Conservation (phyloP, 2,888 invertebrate genomes). For the Uropetala carovei region DNA sequence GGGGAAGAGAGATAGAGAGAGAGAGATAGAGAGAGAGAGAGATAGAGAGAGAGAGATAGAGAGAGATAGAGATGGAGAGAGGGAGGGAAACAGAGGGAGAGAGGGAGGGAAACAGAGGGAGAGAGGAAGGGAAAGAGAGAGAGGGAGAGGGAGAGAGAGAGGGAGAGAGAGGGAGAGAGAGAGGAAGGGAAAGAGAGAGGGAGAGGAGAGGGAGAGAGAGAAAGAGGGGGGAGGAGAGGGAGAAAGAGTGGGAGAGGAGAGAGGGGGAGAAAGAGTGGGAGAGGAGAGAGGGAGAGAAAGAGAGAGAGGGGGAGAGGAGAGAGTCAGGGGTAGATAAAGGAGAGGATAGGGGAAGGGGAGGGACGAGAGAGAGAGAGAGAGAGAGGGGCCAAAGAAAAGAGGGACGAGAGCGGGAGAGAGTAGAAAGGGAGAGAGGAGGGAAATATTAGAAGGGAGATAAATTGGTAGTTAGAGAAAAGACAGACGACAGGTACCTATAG, state of each 20-base stretch:
- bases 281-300: not conserved
- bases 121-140: not conserved
- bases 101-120: not conserved
- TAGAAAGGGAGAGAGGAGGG: no score
- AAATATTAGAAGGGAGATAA: no score
- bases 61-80: not conserved
- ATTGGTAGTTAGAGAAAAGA: no score
- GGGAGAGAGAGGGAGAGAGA: not conserved
- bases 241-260: not conserved
- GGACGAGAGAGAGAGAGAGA: no score
- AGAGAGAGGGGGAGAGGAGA: no score
- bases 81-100: not conserved
- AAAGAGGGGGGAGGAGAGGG: not conserved
- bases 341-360: no score
- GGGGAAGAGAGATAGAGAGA: not conserved
- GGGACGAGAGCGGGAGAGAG: no score
- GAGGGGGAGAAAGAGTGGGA: not conserved
- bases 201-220: not conserved
- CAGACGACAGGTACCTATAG: no score
- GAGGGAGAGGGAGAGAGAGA: not conserved
- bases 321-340: no score
- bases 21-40: not conserved
- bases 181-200: not conserved
- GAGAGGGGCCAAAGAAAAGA: no score
- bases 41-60: not conserved